Evolutionary conservation across 2,797 vertebrate species (phyloP), one percentile per base, ranked within the genome.

Genomic region (Dendrocincla fuliginosa): DNA sequence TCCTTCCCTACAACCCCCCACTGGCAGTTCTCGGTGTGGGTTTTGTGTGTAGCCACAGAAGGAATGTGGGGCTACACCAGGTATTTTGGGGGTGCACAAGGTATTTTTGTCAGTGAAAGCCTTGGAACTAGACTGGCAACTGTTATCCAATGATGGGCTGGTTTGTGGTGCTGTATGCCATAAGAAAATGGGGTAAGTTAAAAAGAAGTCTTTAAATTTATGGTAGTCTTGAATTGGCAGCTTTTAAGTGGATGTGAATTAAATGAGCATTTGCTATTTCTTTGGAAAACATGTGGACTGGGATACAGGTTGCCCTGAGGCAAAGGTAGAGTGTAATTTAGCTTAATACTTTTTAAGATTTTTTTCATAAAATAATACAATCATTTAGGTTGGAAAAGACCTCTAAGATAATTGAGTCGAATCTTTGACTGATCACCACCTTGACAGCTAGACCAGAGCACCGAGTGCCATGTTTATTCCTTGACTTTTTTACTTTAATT

Each of bases 21-120:
- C 5, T 5, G 4, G 61, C 68, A 25, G 52, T n/a, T 1, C 13
- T 1, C 20, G 12, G 14, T 13, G 13, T 5, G 30, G 27, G 3
- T 24, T 12, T 3, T 17, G 11, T 33, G 8, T 32, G 32, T 22
- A 10, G 32, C 55, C 17, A 11, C 49, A 59, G 76, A 20, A 46
- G 9, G 76, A 60, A 30, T 9, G 1, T 16, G 27, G 17, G 13
- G 23, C 16, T 33, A 5, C 15, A 10, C 23, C 4, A 16, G 13
- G 1, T 60, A 14, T 60, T 60, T 60, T 19, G 37, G 37, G 37
- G 37, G 35, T 39, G 19, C 37, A 61, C 9, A 20, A 20, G 14
- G 61, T 23, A 7, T n/a, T 61, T 33, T 6, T 19, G 53, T 12
- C 30, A 5, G 13, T 6, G 52, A 24, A 46, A 39, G 55, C 7